A percentile compares a stretch with the other conserved stretches of the same genome.
Conservation (phyloP, 2,113 vertebrate genomes). For the Passer montanus region DNA sequence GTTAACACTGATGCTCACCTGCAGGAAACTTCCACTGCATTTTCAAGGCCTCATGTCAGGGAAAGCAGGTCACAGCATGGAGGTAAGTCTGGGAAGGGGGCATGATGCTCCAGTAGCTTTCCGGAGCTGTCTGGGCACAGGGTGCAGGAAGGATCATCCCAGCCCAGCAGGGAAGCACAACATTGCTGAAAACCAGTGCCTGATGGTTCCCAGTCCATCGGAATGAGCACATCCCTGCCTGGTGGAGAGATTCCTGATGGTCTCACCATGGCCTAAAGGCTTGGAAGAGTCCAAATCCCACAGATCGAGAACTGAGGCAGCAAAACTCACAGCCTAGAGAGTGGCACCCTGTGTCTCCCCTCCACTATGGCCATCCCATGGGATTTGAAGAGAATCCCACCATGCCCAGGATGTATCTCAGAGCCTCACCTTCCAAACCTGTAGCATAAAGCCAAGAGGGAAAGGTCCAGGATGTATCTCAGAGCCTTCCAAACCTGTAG, state of each 20-base stretch:
- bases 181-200: not conserved
- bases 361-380: not conserved
- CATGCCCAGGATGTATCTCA: not conserved
- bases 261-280: not conserved
- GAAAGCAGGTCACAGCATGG: not conserved
- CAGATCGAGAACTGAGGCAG: not conserved
- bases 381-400: not conserved
- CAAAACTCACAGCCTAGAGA: not conserved
- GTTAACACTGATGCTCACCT: not conserved
- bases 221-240: not conserved
- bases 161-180: not conserved
- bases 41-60: not conserved
- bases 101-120: fast-evolving
- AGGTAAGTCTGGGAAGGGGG: not conserved
- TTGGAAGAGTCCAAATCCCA: not conserved
- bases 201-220: fast-evolving
- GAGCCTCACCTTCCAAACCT: not conserved
- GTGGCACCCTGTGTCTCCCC: not conserved
- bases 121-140: not conserved
- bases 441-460: too few relatives aligned
- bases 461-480: not conserved
- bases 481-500: not conserved
- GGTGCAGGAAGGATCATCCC: not conserved
- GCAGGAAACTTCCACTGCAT: not conserved
- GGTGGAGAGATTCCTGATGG: not conserved